Percentiles rank a stretch among this genome's conserved stretches.
phyloP scores from a whole-genome alignment of 2,113 vertebrate species.

The Oncorhynchus clarkii region DNA sequence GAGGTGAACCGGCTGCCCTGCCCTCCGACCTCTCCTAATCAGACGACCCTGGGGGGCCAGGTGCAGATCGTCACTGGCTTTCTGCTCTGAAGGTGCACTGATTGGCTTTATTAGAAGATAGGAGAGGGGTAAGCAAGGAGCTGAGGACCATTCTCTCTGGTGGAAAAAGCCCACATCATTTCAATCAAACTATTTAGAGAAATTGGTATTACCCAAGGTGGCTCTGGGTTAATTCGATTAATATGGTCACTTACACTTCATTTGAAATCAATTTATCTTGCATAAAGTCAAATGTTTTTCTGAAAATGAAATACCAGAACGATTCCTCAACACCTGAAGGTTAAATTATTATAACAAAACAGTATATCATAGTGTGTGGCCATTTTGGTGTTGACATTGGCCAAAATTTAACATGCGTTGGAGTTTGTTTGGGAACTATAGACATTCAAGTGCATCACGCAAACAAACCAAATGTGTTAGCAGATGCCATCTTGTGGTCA shows the following conservation, averaged over 20 bases:
- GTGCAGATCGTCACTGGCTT: conserved; percentile 61
- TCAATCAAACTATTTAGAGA: conserved; percentile 12
- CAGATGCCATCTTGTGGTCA: conserved; percentile 37
- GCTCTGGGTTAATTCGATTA: background rate
- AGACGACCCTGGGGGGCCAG: conserved; percentile 67
- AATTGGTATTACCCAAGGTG: background rate
- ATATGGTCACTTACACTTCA: background rate
- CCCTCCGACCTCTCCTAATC: conserved; percentile 67
- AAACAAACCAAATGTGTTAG: background rate
- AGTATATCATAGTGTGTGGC: too few relatives aligned
- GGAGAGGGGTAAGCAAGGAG: conserved; percentile 37
- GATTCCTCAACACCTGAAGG: background rate
- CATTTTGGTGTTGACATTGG: background rate
- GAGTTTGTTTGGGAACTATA: background rate
- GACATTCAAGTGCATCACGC: background rate
- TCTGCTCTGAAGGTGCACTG: conserved; percentile 57
- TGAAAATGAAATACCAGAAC: background rate
- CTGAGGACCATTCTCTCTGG: conserved; percentile 29
- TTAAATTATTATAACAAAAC: background rate
- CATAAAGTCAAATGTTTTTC: background rate
- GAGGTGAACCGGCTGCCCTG: conserved; percentile 56
- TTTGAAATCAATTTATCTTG: background rate
- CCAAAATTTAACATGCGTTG: background rate
- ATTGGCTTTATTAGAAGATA: conserved; percentile 66
- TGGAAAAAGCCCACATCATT: conserved; percentile 12